phyloP scores from a whole-genome alignment of 2,797 vertebrate genomes.

The Acrossocheilus wenchowensis region DNA sequence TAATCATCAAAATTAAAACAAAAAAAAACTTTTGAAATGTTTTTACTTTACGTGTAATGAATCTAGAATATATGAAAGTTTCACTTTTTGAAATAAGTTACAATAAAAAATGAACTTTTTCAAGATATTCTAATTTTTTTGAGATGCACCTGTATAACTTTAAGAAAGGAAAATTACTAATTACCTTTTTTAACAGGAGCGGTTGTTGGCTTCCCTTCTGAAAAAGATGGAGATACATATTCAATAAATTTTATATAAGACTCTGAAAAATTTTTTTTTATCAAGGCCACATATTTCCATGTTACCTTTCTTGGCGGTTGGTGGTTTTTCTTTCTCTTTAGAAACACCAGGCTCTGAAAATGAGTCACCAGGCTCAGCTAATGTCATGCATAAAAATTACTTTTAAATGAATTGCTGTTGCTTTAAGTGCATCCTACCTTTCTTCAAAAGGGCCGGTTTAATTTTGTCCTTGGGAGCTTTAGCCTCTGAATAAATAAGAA shows the following conservation, averaged over 20 bases:
- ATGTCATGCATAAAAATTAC: not conserved
- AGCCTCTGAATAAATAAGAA: not conserved
- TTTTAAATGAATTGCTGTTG: constrained; percentile 7
- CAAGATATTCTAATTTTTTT: too few species aligned
- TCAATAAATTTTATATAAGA: not conserved
- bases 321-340: constrained; percentile 16
- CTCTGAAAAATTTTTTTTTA: not conserved
- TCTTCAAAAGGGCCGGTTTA: constrained; percentile 4
- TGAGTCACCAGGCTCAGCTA: not conserved
- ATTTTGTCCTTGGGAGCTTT: constrained; percentile 23
- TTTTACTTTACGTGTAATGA: too few species aligned
- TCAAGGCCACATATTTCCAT: not conserved
- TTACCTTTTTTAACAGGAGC: constrained; percentile 19
- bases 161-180: not conserved
- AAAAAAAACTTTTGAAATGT: too few species aligned
- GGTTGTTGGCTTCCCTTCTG: constrained; percentile 34
- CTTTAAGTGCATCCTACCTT: constrained; percentile 12
- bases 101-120: too few species aligned
- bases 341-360: constrained; percentile 18
- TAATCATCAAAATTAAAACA: too few species aligned
- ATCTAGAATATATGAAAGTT: too few species aligned
- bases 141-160: not conserved
- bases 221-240: not conserved
- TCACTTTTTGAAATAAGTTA: too few species aligned
- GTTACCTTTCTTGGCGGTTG: constrained; percentile 17